Conservation (phyloP, 2,797 vertebrate genomes). For the Gila robusta region DNA sequence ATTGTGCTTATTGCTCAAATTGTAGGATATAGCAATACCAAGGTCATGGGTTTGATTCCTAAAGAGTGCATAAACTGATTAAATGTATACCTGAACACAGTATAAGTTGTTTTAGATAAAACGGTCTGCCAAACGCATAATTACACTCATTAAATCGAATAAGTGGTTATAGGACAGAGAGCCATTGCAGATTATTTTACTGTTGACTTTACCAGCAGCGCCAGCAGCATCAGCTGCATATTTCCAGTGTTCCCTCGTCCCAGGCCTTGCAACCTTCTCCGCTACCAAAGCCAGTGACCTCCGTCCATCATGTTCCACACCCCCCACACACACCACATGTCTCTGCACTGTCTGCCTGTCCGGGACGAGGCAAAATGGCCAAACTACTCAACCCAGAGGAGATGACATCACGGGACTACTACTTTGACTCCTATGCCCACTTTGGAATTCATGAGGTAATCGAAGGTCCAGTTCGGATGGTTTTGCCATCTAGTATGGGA, state of each 20-base stretch:
- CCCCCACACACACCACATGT: conserved; percentile 76
- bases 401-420: conserved; percentile 98
- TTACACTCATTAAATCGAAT: not conserved
- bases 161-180: not conserved
- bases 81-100: not conserved
- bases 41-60: not conserved
- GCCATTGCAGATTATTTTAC: not conserved
- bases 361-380: conserved; percentile 89
- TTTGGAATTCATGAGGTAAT: conserved; percentile 98
- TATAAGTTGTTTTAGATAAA: not conserved
- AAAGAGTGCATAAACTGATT: not conserved
- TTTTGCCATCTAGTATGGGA: not conserved
- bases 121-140: not conserved
- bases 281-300: conserved; percentile 86
- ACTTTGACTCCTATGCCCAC: conserved; percentile 98
- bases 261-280: conserved; percentile 85
- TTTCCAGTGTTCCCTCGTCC: conserved; percentile 79
- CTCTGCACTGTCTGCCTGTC: conserved; percentile 87
- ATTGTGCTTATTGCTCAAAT: not conserved
- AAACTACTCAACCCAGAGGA: conserved; percentile 95
- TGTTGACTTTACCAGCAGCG: conserved; percentile 27
- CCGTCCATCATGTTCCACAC: conserved; percentile 82
- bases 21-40: not conserved
- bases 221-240: conserved; percentile 63
- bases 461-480: not conserved